phyloP scores from a whole-genome alignment of 2,797 vertebrate species.

The Pelobates cultripes region DNA sequence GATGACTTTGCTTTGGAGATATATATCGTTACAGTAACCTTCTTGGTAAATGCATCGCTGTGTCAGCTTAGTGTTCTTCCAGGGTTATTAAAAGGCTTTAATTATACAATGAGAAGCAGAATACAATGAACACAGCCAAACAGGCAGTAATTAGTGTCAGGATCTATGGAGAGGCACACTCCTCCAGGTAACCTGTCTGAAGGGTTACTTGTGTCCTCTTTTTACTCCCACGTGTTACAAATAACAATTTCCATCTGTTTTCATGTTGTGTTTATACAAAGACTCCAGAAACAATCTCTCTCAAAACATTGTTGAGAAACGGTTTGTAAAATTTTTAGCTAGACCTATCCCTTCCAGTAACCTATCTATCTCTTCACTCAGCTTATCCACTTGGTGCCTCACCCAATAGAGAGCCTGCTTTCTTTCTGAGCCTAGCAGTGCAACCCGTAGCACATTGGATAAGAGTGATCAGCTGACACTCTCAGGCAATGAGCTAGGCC shows the following conservation, averaged over 20 bases:
- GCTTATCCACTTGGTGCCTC: no score
- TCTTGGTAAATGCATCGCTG: background rate
- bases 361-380: no score
- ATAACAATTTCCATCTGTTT: background rate
- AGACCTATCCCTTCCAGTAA: background rate
- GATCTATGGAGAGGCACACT: constrained; percentile 39
- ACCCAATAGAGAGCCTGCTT: no score
- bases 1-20: no score
- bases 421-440: no score
- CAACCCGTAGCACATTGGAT: no score
- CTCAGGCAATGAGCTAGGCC: no score
- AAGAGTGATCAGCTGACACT: no score
- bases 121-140: constrained; percentile 19
- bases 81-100: constrained; percentile 39
- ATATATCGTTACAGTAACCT: background rate
- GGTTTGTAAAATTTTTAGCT: background rate
- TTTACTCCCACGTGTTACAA: background rate
- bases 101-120: constrained; percentile 41
- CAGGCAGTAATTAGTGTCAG: constrained; percentile 49
- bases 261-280: background rate
- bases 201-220: background rate
- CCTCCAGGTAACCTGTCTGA: constrained; percentile 46
- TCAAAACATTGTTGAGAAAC: background rate
- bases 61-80: constrained; percentile 4
- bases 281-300: background rate